Evolutionary conservation across 2,888 invertebrate species (phyloP).

Genomic region (Pachydiplax longipennis): DNA sequence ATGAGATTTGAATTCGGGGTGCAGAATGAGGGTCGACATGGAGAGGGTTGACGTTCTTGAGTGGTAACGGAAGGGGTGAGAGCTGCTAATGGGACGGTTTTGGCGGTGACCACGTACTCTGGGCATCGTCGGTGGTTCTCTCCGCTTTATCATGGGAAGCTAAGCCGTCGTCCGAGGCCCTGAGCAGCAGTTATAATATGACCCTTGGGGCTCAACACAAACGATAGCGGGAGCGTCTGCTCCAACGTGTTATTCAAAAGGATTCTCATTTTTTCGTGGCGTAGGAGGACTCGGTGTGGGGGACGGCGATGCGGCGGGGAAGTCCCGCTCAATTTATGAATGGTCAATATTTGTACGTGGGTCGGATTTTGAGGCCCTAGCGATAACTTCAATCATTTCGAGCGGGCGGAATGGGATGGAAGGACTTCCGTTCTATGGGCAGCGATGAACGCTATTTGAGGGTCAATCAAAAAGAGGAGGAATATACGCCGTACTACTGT

Average conservation of each 20-base stretch:
- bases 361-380: slow-evolving; percentile 20
- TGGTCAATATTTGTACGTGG: slow-evolving; percentile 34
- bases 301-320: not conserved
- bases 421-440: not conserved
- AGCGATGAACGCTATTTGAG: not conserved
- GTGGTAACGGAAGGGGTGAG: not conserved
- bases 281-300: not conserved
- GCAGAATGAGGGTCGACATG: not conserved
- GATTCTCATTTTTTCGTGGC: not conserved
- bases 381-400: slow-evolving; percentile 32
- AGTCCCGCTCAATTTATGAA: slow-evolving; percentile 18
- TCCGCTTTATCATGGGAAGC: slow-evolving; percentile 4
- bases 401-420: not conserved
- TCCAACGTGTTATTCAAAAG: slow-evolving; percentile 28
- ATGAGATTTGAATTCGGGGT: not conserved
- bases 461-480: slow-evolving; percentile 24
- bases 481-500: not conserved
- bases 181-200: not conserved
- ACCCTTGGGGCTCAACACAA: slow-evolving; percentile 11
- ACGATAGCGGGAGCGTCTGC: slow-evolving; percentile 1
- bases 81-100: slow-evolving; percentile 38
- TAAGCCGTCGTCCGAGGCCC: not conserved
- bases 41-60: not conserved
- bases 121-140: not conserved
- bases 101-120: not conserved